A percentile compares a stretch with the other conserved stretches of the same genome.
Evolutionary conservation across 2,113 vertebrate genomes (phyloP).

Genomic region (Paedocypris sp.): DNA sequence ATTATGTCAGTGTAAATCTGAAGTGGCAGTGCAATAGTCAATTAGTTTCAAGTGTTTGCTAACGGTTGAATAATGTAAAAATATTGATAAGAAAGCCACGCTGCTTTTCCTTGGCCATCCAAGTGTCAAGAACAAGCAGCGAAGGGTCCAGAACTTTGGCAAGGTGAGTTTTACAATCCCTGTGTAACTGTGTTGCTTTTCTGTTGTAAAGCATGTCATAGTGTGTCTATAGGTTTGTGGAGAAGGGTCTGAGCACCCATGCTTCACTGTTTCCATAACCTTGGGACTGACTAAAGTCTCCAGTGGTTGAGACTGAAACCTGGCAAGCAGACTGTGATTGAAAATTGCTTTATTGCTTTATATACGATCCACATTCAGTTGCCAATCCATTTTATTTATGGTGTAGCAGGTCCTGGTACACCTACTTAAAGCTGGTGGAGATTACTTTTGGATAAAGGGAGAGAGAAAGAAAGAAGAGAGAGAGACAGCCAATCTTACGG

Average conservation of each 20-base stretch:
- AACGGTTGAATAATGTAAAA: no score
- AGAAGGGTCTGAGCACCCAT: slow-evolving; percentile 27
- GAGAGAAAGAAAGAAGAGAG: slow-evolving; percentile 46
- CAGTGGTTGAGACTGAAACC: slow-evolving; percentile 37
- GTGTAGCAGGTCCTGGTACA: slow-evolving; percentile 47
- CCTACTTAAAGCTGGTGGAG: slow-evolving; percentile 45
- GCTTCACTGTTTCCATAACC: slow-evolving; percentile 46
- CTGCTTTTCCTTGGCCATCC: no score
- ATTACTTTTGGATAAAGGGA: slow-evolving; percentile 51
- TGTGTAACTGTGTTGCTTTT: background rate
- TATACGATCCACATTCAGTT: slow-evolving; percentile 55
- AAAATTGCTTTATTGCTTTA: slow-evolving; percentile 63
- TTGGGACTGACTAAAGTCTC: slow-evolving; percentile 47
- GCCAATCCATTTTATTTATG: slow-evolving; percentile 61
- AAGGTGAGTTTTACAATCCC: slow-evolving; percentile 14
- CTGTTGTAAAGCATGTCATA: slow-evolving; percentile 14
- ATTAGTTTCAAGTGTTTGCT: no score
- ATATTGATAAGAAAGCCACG: no score
- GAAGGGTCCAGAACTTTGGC: no score
- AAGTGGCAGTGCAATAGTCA: no score
- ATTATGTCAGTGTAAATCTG: no score
- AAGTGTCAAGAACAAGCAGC: no score
- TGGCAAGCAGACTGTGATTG: slow-evolving; percentile 49
- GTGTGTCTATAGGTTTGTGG: slow-evolving; percentile 22
- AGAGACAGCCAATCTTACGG: slow-evolving; percentile 38